Conservation (phyloP, 2,797 vertebrate species). For the Siniperca undulata region DNA sequence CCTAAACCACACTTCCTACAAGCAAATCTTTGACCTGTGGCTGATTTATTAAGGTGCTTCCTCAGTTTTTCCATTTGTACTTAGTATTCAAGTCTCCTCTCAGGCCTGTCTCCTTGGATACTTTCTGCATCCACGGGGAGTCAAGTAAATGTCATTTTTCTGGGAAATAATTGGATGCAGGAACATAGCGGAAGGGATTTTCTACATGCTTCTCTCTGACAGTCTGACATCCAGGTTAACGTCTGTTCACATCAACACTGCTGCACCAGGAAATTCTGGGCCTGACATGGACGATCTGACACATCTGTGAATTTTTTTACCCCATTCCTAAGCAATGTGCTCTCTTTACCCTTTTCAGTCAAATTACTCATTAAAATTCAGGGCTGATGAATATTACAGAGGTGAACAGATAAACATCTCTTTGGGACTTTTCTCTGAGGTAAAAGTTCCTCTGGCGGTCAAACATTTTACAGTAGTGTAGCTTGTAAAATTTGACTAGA, state of each 20-base stretch:
- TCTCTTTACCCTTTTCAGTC: conserved; percentile 60
- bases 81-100: conserved; percentile 66
- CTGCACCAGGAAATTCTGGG: conserved; percentile 34
- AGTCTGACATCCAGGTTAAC: conserved; percentile 68
- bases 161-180: conserved; percentile 76
- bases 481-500: neutral
- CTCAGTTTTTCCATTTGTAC: conserved; percentile 48
- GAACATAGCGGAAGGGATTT: conserved; percentile 63
- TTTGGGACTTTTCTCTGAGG: conserved; percentile 10
- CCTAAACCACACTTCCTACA: conserved; percentile 16
- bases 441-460: conserved; percentile 39
- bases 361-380: conserved; percentile 64
- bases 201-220: conserved; percentile 58
- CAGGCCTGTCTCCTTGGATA: conserved; percentile 55
- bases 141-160: conserved; percentile 68
- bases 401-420: conserved; percentile 55
- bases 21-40: conserved; percentile 60
- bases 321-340: conserved; percentile 16
- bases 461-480: conserved; percentile 6
- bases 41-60: conserved; percentile 52
- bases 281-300: conserved; percentile 48
- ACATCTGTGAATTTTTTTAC: conserved; percentile 18
- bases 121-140: conserved; percentile 53
- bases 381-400: conserved; percentile 51
- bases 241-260: conserved; percentile 45